phyloP scores from a whole-genome alignment of 2,797 vertebrate species.

The Labroides dimidiatus region DNA sequence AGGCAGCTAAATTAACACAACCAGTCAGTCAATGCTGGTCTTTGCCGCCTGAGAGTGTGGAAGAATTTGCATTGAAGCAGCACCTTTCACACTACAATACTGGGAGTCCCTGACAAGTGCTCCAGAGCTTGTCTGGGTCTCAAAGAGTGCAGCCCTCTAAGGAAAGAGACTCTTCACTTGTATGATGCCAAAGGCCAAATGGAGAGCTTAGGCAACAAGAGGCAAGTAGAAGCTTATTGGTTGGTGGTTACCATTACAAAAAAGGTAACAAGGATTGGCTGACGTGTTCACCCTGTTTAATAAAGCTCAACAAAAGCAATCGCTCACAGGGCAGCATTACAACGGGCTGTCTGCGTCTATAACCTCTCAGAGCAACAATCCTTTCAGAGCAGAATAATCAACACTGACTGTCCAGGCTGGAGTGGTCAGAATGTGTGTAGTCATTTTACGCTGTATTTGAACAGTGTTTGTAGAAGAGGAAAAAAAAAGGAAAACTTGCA shows the following conservation, averaged over 20 bases:
- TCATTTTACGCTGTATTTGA: constrained; percentile 8
- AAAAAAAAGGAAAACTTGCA: constrained; percentile 14
- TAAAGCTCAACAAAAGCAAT: constrained; percentile 71
- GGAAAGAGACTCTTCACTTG: constrained; percentile 76
- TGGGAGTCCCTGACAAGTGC: constrained; percentile 74
- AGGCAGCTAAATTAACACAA: constrained; percentile 83
- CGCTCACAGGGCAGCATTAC: constrained; percentile 70
- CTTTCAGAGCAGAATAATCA: constrained; percentile 43
- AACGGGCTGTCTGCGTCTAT: constrained; percentile 45
- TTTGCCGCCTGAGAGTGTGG: constrained; percentile 76
- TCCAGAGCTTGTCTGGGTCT: constrained; percentile 67
- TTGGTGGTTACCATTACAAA: constrained; percentile 80
- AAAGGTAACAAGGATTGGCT: constrained; percentile 74
- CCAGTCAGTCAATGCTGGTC: constrained; percentile 77
- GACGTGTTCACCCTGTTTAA: constrained; percentile 77
- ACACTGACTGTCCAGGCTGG: background rate
- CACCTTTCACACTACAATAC: constrained; percentile 79
- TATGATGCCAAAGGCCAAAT: constrained; percentile 78
- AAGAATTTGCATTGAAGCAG: constrained; percentile 82
- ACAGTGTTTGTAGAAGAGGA: background rate
- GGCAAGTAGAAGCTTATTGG: constrained; percentile 77
- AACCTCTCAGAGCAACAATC: constrained; percentile 38
- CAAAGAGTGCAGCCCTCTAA: constrained; percentile 65
- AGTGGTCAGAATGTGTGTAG: constrained; percentile 8
- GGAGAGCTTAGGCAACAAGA: constrained; percentile 76